Conservation (phyloP, 2,888 invertebrate species). For the Stenchaetothrips biformis region DNA sequence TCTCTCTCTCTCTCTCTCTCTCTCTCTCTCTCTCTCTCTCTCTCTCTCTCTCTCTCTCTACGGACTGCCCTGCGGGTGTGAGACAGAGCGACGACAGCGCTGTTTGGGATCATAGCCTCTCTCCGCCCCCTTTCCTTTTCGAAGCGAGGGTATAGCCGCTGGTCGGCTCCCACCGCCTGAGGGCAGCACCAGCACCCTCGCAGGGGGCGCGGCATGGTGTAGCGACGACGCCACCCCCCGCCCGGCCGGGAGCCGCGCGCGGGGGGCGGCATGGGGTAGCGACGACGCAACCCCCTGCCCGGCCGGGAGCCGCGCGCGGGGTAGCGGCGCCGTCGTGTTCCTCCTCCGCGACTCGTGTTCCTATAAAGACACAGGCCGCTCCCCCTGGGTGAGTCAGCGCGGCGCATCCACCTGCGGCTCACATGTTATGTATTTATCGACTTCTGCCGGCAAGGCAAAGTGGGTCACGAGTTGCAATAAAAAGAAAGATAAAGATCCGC, state of each 20-base stretch:
- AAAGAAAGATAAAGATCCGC: too few relatives aligned
- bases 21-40: slow-evolving; percentile 31
- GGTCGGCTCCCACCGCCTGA: slow-evolving; percentile 45
- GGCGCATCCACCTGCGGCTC: neutral
- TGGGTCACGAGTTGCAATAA: too few relatives aligned
- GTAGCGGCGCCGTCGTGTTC: neutral
- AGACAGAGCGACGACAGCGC: slow-evolving; percentile 33
- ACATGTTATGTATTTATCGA: neutral
- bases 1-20: slow-evolving; percentile 31
- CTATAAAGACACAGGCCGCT: neutral
- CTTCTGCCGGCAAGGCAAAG: neutral
- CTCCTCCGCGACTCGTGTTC: neutral
- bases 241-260: neutral
- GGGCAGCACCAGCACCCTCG: slow-evolving; percentile 48
- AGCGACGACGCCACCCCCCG: neutral
- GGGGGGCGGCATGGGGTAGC: neutral
- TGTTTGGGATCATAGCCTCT: slow-evolving; percentile 49
- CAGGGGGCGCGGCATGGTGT: neutral
- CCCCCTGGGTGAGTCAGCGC: too few relatives aligned
- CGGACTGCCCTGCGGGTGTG: neutral
- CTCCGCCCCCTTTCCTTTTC: slow-evolving; percentile 49
- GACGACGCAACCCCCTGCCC: neutral
- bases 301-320: neutral
- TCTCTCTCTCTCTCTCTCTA: slow-evolving; percentile 31
- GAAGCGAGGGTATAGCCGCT: slow-evolving; percentile 49